phyloP scores from a whole-genome alignment of 2,113 vertebrate species.

The Thryonomys swinderianus region DNA sequence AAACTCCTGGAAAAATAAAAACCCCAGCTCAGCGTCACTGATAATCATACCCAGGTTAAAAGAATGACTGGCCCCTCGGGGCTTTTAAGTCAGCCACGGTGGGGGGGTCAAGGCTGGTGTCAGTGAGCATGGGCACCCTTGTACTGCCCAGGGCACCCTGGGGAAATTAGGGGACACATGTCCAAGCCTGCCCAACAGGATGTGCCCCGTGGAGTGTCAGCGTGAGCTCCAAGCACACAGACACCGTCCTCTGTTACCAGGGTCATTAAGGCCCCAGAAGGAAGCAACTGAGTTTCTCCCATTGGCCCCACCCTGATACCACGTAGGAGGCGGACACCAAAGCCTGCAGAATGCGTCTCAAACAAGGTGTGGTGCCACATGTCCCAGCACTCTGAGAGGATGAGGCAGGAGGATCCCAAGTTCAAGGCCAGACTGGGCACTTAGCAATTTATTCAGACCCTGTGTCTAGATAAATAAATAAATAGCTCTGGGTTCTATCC shows the following conservation, averaged over 20 bases:
- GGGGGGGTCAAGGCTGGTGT: neutral
- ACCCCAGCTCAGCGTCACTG: neutral
- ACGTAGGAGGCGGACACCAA: neutral
- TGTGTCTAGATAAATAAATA: neutral
- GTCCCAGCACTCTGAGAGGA: neutral
- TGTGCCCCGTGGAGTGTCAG: neutral
- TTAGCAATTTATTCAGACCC: neutral
- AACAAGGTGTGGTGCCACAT: too few relatives aligned
- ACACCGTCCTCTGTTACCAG: too few relatives aligned
- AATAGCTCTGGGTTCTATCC: too few relatives aligned
- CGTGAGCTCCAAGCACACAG: neutral
- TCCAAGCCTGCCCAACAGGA: neutral
- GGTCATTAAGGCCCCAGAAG: too few relatives aligned
- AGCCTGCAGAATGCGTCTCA: neutral
- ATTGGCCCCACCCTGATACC: neutral
- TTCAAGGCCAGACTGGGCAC: neutral
- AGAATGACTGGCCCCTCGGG: neutral
- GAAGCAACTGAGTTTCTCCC: too few relatives aligned
- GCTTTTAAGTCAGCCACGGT: neutral
- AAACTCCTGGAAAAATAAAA: neutral
- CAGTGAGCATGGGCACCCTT: fast-evolving
- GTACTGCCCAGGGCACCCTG: neutral
- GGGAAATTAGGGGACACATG: too few relatives aligned
- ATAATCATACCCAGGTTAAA: neutral
- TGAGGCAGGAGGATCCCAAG: neutral